Evolutionary conservation across 2,797 vertebrate species (phyloP), one percentile per base, ranked within the genome.

Genomic region (Myiotriccus ornatus): DNA sequence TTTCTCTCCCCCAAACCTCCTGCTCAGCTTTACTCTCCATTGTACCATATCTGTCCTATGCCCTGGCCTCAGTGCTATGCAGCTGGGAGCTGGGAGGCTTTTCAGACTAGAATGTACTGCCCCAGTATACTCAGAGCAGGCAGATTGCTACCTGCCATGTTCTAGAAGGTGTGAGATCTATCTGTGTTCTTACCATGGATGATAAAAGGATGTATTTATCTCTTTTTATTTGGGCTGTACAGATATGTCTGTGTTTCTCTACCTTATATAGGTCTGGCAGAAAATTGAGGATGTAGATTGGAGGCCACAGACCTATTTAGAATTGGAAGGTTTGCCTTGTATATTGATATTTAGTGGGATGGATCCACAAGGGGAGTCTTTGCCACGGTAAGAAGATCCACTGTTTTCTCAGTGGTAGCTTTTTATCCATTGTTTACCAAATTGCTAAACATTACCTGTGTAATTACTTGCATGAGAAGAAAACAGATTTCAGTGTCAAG

Each of bases 301-400:
- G 99, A 97, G 97, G 76, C 99, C 99, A 78, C 98, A 96, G 69
- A 99, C 99, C 2, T 99, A 99, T 97, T 94, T 99, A 96, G 99
- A 99, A 93, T 86, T 99, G 93, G 99, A 99, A 96, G 99, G 99
- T 41, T 98, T 99, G 88, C 99, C 99, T 37, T 99, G 99, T 95
- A 99, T 99, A 96, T 97, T 99, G 52, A 99, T 99, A 95, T 98
- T 99, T 84, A 99, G 99, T 60, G 99, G 99, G 80, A 98, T 98
- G 89, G 99, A 99, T 90, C 99, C 99, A 4, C 98, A 99, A 10
- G 99, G 99, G 44, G 99, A 99, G 82, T 99, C 99, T 30, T 95
- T 99, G 81, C 99, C 99, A 44, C 98, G 99, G 99, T 99, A 96
- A 94, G 92, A 80, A 88, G 35, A 84, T 67, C 43, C 35, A 47